Evolutionary conservation across 1,140 invertebrate species (phyloP), one percentile per base, ranked within the genome.

Genomic region (Heliothis subflexa): DNA sequence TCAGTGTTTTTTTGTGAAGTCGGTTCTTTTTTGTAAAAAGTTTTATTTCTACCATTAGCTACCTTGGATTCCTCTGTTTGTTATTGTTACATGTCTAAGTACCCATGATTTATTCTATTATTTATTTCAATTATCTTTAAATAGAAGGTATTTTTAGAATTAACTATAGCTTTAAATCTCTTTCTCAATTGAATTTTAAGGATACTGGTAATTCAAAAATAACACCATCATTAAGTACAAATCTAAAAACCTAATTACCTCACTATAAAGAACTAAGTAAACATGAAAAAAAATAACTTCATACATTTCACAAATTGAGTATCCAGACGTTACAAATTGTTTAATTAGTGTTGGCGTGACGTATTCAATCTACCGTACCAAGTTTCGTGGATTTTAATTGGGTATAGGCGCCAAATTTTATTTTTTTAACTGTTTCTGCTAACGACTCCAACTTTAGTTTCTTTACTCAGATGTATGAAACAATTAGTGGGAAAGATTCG

Each of bases 281-380:
- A 64, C 1, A 52, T 49, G 40, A 33, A 45, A 62, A 75, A 49
- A 57, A 49, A 70, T 18, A 61, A 61, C 9, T 25, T 33, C 21
- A 49, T 18, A 54, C 28, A 54, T 52, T 33, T 61, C 18, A 73
- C 55, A 75, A 77, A 77, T 77, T 66, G 52, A 49, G 49, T 12
- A 47, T 12, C 61, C 74, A 77, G 74, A 66, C 74, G 74, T 77
- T 54, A 47, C 70, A 59, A 83, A 83, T 79, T 79, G 77, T 78
- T 81, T 81, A 79, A 81, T 78, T 83, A 81, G 33, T 50, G 40
- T 13, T 79, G 54, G 72, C 72, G 78, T 74, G 78, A 78, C 68
- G 55, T 57, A 55, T 28, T 77, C 74, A 77, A 77, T 77, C 74
- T 68, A 52, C 74, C 74, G 62, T 62, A 21, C 7, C 21, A 68